phyloP scores from a whole-genome alignment of 2,888 invertebrate genomes.

The Lottia scabra region DNA sequence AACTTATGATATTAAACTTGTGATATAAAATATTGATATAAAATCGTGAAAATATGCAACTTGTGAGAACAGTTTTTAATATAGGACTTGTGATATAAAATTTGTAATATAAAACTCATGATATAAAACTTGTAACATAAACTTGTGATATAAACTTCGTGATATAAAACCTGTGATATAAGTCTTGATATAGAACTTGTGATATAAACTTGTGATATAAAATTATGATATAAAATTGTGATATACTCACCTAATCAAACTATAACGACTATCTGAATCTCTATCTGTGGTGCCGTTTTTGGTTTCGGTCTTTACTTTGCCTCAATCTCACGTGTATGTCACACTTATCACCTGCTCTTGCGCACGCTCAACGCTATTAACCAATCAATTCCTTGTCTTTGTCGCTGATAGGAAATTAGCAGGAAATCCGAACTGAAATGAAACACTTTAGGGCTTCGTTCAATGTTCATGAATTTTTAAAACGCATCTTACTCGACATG shows the following conservation, averaged over 20 bases:
- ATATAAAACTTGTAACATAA: too few species aligned
- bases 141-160: too few species aligned
- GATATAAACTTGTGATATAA: too few species aligned
- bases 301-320: not conserved
- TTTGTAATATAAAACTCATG: too few species aligned
- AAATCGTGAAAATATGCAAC: too few species aligned
- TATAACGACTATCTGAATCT: not conserved
- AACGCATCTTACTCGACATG: slow-evolving; percentile 11
- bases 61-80: too few species aligned
- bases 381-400: slow-evolving; percentile 20
- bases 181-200: too few species aligned
- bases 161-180: too few species aligned
- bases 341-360: slow-evolving; percentile 22
- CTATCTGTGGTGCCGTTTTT: not conserved
- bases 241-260: not conserved
- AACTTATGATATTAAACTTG: too few species aligned
- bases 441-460: slow-evolving; percentile 28
- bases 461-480: slow-evolving; percentile 34
- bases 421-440: slow-evolving; percentile 31
- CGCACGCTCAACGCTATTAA: slow-evolving; percentile 18
- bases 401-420: slow-evolving; percentile 28
- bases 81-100: too few species aligned
- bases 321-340: slow-evolving; percentile 19
- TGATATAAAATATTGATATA: too few species aligned
- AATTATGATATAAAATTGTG: too few species aligned